phyloP scores from a whole-genome alignment of 2,113 vertebrate species.

The Callipepla californica region DNA sequence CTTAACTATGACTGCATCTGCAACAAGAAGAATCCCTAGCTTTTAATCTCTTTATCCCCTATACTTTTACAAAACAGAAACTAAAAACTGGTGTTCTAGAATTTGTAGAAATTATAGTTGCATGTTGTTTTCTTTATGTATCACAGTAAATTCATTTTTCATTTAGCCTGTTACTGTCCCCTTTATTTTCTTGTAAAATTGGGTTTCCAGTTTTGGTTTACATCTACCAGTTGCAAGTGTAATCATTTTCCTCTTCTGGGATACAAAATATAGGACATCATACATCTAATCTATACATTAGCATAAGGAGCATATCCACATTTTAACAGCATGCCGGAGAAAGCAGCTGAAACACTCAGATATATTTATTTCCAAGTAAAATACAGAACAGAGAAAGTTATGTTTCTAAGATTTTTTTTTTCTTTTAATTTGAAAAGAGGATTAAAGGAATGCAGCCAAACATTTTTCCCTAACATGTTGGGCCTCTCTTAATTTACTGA shows the following conservation, averaged over 20 bases:
- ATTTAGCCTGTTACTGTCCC: background rate
- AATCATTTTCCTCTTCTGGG: background rate
- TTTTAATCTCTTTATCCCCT: background rate
- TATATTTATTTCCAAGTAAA: background rate
- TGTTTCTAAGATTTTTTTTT: background rate
- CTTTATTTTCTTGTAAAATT: background rate
- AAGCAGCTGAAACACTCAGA: background rate
- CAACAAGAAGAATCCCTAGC: background rate
- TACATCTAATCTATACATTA: slow-evolving; percentile 29
- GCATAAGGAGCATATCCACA: background rate
- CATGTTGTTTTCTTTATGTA: background rate
- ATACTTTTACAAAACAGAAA: slow-evolving; percentile 29
- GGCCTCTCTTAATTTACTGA: background rate
- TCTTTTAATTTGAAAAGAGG: background rate
- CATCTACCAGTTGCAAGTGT: background rate
- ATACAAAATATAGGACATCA: slow-evolving; percentile 32
- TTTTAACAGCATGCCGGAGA: background rate
- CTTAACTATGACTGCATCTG: background rate
- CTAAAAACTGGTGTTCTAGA: background rate
- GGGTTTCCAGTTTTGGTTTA: background rate
- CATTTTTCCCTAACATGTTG: background rate
- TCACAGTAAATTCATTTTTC: background rate
- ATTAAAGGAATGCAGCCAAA: background rate
- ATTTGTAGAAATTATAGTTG: background rate
- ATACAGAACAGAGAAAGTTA: background rate